These are phyloP conservation scores for Anoncus sp. DNA, from an alignment of 2,888 invertebrate genomes.

Conservation along the genomic window DNA sequence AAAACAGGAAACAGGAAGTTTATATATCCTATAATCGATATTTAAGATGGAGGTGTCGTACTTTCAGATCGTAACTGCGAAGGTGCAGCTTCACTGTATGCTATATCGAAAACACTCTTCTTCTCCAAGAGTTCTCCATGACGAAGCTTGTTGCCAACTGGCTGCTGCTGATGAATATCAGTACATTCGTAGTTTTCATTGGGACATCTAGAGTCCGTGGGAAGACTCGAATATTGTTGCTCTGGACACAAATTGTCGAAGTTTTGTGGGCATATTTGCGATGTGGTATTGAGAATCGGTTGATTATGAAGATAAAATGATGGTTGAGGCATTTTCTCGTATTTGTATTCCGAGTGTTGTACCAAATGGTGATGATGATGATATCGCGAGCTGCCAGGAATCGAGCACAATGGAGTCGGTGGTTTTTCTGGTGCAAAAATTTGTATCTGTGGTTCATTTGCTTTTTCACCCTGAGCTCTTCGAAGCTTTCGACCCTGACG, in stretches of 20 bases:
- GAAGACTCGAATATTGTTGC: slow-evolving; percentile 53
- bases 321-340: slow-evolving; percentile 83
- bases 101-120: slow-evolving; percentile 96
- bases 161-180: slow-evolving; percentile 87
- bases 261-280: slow-evolving; percentile 73
- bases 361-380: slow-evolving; percentile 87
- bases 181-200: slow-evolving; percentile 87
- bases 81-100: slow-evolving; percentile 95
- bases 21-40: not conserved
- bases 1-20: slow-evolving; percentile 24
- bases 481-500: slow-evolving; percentile 81
- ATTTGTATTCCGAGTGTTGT: slow-evolving; percentile 92
- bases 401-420: slow-evolving; percentile 83
- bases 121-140: slow-evolving; percentile 88
- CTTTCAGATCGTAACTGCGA: slow-evolving; percentile 92
- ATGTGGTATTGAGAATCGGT: slow-evolving; percentile 77
- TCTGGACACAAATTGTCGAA: slow-evolving; percentile 67
- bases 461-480: slow-evolving; percentile 78
- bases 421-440: slow-evolving; percentile 77
- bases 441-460: slow-evolving; percentile 75
- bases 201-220: slow-evolving; percentile 60
- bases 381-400: slow-evolving; percentile 82
- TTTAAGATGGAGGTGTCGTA: slow-evolving; percentile 88
- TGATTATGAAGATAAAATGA: slow-evolving; percentile 81
- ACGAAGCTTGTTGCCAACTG: slow-evolving; percentile 72